Percentiles rank a stretch among this genome's conserved stretches.
Conservation (phyloP, 2,797 vertebrate species). For the Leptatherina wallacei region DNA sequence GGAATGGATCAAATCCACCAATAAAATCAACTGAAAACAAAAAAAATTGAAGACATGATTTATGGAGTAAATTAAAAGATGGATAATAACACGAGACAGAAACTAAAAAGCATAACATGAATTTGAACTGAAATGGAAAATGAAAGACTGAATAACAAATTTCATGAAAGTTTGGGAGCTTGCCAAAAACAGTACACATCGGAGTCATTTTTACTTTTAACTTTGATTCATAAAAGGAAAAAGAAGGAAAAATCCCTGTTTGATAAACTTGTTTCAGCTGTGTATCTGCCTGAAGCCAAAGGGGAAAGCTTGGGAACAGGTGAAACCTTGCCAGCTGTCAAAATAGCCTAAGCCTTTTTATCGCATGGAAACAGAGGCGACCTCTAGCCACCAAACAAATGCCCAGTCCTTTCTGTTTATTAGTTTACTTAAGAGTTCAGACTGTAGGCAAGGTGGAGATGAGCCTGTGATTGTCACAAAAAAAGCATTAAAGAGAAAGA, state of each 20-base stretch:
- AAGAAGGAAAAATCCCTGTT: constrained; percentile 2
- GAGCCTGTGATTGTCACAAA: constrained; percentile 14
- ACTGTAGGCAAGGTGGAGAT: constrained; percentile 28
- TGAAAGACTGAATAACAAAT: constrained; percentile 22
- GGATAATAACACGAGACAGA: constrained; percentile 52
- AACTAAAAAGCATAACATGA: constrained; percentile 13
- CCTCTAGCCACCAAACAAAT: constrained; percentile 57
- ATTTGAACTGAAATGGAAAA: constrained; percentile 43
- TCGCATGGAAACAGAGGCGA: constrained; percentile 69
- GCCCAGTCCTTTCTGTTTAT: constrained; percentile 45
- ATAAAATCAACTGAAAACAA: constrained; percentile 99
- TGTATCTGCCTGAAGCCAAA: constrained; percentile 37
- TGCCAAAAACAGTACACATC: not conserved
- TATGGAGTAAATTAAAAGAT: constrained; percentile 71
- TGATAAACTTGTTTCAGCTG: constrained; percentile 31
- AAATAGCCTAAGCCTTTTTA: constrained; percentile 68
- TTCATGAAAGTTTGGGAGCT: constrained; percentile 2
- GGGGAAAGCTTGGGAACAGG: constrained; percentile 53
- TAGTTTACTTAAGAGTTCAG: constrained; percentile 50
- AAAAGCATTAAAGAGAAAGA: constrained; percentile 16
- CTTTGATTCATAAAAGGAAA: constrained; percentile 11
- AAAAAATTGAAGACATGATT: constrained; percentile 82
- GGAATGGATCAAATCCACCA: constrained; percentile 97
- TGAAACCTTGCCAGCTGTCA: constrained; percentile 70
- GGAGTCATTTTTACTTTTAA: constrained; percentile 22